Evolutionary conservation across 2,113 vertebrate species (phyloP).

Genomic region (Oryzias celebensis): DNA sequence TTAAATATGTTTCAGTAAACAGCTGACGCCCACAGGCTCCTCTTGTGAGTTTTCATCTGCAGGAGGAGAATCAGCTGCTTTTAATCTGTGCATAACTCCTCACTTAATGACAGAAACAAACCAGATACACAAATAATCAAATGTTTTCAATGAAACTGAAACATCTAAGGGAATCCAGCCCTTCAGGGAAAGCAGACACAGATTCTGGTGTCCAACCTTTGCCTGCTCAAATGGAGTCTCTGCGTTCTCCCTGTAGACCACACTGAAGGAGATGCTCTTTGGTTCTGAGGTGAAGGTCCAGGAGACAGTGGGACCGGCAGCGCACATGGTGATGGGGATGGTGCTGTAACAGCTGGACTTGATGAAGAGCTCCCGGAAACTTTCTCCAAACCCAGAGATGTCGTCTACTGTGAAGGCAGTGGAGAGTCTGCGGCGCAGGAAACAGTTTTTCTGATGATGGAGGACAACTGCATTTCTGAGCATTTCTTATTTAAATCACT

Average conservation of each 20-base stretch:
- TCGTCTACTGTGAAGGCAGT: conserved; percentile 82
- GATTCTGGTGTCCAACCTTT: conserved; percentile 76
- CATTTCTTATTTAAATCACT: too few species aligned
- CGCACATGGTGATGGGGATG: conserved; percentile 80
- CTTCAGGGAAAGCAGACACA: not conserved
- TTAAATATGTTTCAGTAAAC: too few species aligned
- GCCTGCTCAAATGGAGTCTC: conserved; percentile 84
- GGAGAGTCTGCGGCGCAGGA: conserved; percentile 73
- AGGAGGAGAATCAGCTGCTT: too few species aligned
- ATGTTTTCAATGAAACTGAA: too few species aligned
- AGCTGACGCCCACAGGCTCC: too few species aligned
- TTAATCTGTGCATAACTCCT: too few species aligned
- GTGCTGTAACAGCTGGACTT: conserved; percentile 90
- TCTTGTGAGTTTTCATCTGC: too few species aligned
- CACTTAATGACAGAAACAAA: too few species aligned
- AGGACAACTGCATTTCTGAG: too few species aligned
- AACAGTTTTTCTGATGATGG: not conserved
- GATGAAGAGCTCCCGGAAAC: conserved; percentile 87
- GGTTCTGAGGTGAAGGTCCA: conserved; percentile 95
- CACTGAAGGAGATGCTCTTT: conserved; percentile 92
- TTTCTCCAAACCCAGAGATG: conserved; percentile 83
- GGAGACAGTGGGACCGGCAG: conserved; percentile 83
- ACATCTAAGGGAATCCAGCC: too few species aligned
- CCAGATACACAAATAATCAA: too few species aligned
- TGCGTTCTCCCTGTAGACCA: conserved; percentile 84